Percentiles rank a stretch among this genome's conserved stretches.
These are phyloP conservation scores for Phengaris alcon DNA, from an alignment of 2,888 invertebrate species.

Conservation along the genomic window DNA sequence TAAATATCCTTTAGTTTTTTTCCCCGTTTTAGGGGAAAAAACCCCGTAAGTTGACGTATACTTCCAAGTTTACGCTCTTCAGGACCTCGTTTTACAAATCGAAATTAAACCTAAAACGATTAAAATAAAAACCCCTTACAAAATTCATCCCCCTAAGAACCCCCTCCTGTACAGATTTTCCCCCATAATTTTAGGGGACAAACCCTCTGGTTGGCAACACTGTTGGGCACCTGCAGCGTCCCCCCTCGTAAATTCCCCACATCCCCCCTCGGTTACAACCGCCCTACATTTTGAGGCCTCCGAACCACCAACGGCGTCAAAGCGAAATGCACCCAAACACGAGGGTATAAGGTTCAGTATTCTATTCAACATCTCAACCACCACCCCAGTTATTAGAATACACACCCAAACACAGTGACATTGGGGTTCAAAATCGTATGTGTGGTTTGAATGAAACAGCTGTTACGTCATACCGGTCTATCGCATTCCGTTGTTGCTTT, in stretches of 20 bases:
- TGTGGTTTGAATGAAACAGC: not conserved
- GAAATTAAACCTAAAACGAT: no score
- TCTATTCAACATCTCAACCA: not conserved
- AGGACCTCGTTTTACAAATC: no score
- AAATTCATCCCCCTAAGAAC: no score
- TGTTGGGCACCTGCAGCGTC: not conserved
- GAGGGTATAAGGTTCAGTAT: conserved; percentile 25
- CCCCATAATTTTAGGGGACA: no score
- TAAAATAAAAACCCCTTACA: no score
- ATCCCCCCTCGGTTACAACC: conserved; percentile 39
- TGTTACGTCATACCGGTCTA: not conserved
- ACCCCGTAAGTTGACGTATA: no score
- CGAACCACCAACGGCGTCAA: conserved; percentile 46
- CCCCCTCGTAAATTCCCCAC: not conserved
- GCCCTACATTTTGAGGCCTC: conserved; percentile 54
- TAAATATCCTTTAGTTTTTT: not conserved
- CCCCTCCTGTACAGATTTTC: no score
- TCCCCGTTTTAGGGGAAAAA: no score
- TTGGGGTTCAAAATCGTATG: not conserved
- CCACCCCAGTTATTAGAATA: not conserved
- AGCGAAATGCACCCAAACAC: conserved; percentile 39
- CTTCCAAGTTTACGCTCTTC: no score
- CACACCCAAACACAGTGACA: not conserved
- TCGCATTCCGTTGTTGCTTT: not conserved
- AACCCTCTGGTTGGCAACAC: not conserved